Evolutionary conservation across 2,888 invertebrate genomes (phyloP).

Genomic region (Dryomyza anilis): DNA sequence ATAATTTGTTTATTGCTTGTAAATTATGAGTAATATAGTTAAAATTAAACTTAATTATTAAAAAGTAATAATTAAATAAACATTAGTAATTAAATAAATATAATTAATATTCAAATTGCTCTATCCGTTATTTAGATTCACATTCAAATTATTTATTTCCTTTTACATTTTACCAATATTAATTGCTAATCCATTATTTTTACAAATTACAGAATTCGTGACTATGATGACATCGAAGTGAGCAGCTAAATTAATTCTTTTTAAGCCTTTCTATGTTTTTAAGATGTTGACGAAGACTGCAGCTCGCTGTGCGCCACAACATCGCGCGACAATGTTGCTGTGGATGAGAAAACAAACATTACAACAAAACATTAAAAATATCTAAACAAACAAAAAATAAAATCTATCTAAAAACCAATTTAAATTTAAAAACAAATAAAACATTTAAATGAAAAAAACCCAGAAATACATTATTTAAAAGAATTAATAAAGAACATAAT

Average conservation of each 20-base stretch:
- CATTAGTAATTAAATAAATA: no score
- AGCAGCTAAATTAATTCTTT: slow-evolving; percentile 73
- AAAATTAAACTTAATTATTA: background rate
- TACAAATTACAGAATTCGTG: slow-evolving; percentile 95
- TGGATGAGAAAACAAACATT: slow-evolving; percentile 56
- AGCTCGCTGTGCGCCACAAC: slow-evolving; percentile 65
- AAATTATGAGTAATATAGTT: no score
- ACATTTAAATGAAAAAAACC: slow-evolving; percentile 38
- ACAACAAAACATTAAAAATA: slow-evolving; percentile 31
- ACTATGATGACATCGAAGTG: slow-evolving; percentile 99
- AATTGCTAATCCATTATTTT: slow-evolving; percentile 36
- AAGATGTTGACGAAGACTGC: slow-evolving; percentile 67
- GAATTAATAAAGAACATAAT: slow-evolving; percentile 33
- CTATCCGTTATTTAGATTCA: no score
- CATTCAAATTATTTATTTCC: slow-evolving; percentile 9
- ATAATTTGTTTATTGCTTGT: no score
- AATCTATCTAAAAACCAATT: slow-evolving; percentile 40
- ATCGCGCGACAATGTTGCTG: slow-evolving; percentile 62
- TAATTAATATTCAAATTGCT: no score
- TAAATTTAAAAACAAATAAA: slow-evolving; percentile 42
- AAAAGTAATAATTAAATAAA: no score
- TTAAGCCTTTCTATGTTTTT: slow-evolving; percentile 66
- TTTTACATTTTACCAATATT: slow-evolving; percentile 16
- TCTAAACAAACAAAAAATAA: no score
- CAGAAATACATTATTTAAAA: slow-evolving; percentile 43